phyloP scores from a whole-genome alignment of 2,797 vertebrate genomes.

The Gymnocypris eckloni region DNA sequence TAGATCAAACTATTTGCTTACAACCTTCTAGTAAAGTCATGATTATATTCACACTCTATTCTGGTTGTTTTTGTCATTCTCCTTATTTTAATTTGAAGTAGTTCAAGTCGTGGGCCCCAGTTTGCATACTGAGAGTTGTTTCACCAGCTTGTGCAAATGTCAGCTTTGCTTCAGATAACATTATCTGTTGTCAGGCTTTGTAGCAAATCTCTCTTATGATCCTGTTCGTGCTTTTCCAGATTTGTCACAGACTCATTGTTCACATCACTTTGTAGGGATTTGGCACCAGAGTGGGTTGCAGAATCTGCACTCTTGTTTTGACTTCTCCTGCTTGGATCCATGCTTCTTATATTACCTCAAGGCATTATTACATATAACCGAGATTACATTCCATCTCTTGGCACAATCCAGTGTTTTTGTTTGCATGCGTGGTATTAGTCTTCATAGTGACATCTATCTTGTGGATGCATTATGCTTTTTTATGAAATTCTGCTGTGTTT shows the following conservation, averaged over 20 bases:
- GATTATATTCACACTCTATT: not conserved
- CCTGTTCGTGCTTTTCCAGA: constrained; percentile 43
- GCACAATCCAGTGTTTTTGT: not conserved
- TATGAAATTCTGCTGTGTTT: not conserved
- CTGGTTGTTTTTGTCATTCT: not conserved
- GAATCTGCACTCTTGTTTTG: not conserved
- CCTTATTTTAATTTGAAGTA: constrained; percentile 18
- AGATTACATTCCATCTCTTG: not conserved
- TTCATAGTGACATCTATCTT: not conserved
- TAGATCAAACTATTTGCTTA: not conserved
- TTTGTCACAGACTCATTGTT: constrained; percentile 44
- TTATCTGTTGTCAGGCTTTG: constrained; percentile 48
- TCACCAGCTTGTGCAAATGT: constrained; percentile 44
- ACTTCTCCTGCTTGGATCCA: constrained; percentile 5
- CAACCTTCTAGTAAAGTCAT: not conserved
- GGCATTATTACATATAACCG: not conserved
- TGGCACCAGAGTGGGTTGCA: constrained; percentile 20
- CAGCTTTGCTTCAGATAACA: constrained; percentile 48
- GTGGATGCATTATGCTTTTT: not conserved
- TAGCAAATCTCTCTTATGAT: constrained; percentile 45
- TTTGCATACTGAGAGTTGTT: constrained; percentile 31
- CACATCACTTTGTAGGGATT: constrained; percentile 47
- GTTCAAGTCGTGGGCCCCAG: not conserved
- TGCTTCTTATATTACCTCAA: not conserved
- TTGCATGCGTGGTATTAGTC: not conserved